Evolutionary conservation across 2,888 invertebrate genomes (phyloP), one percentile per base, ranked within the genome.

Genomic region (Poecilobothrus nobilitatus): DNA sequence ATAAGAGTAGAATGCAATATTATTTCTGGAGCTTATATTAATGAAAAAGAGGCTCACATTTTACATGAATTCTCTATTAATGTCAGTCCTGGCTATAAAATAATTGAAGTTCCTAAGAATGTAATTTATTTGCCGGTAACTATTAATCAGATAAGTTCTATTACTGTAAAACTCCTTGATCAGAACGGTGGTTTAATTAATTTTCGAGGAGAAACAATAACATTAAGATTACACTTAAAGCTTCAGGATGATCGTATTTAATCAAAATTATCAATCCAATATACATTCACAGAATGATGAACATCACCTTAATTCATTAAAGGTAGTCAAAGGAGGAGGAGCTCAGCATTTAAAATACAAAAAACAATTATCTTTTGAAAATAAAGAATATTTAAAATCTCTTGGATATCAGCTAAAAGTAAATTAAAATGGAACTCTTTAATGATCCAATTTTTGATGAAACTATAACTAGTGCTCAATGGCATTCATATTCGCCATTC

Each of bases 51-150:
- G 22, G 73, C 74, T 22, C 78, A 80, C 67, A 76, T 74, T 5
- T 74, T 79, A 66, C 76, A 78, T 68, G 74, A 78, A 72, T 79
- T 79, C 72, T 74, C 73, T 27, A 75, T 76, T 7, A 72, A 71
- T 44, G 76, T 76, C 18, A 71, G 72, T 21, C 76, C 76, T 9
- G 79, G 79, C n/a, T 79, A 74, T 75, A 75, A 76, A 72, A 74
- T 77, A 44, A 71, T 76, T 65, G 77, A 78, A 70, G 74, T 74
- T n/a, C 78, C 78, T n/a, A 66, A 67, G 44, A 75, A 76, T 73
- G 73, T 76, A 21, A 75, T 77, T 70, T 77, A 77, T 74, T 73
- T 77, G 68, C 77, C 77, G 9, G 71, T 78, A n/a, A 76, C 71
- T 68, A 69, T 72, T 10, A 70, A 68, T 63, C 70, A 69, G 53